Evolutionary conservation across 2,888 invertebrate species (phyloP).

Genomic region (Himalopsyche japonica): DNA sequence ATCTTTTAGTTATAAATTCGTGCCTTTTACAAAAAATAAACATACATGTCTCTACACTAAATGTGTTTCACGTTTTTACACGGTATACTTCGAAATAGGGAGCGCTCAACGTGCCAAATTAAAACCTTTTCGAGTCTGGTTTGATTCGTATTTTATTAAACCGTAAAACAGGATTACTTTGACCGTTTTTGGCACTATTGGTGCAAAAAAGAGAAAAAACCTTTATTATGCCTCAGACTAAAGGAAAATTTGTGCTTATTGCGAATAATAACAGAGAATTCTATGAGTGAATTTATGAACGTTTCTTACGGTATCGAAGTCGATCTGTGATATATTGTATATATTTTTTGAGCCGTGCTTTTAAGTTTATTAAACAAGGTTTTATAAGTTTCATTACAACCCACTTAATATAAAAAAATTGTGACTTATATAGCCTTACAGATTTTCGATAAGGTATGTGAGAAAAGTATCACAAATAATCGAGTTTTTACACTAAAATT

Average conservation of each 20-base stretch:
- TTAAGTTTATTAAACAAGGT: no score
- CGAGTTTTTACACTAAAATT: no score
- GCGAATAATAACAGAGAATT: background rate
- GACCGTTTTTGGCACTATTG: background rate
- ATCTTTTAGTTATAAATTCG: background rate
- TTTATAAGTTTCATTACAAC: no score
- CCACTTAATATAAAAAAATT: no score
- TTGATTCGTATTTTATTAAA: background rate
- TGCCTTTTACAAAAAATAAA: background rate
- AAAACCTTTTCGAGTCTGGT: conserved; percentile 1
- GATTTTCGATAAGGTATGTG: no score
- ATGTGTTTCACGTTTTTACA: background rate
- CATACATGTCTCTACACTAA: background rate
- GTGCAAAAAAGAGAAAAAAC: background rate
- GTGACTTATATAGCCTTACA: no score
- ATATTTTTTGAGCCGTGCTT: no score
- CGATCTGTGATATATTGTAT: no score
- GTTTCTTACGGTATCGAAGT: no score
- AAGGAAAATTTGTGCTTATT: background rate
- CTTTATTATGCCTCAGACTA: background rate
- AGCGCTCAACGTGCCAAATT: background rate
- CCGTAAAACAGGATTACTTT: conserved; percentile 1
- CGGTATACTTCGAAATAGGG: background rate
- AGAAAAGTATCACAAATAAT: no score
- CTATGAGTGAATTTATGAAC: no score